phyloP scores from a whole-genome alignment of 2,797 vertebrate genomes.

The Oryzias sinensis region DNA sequence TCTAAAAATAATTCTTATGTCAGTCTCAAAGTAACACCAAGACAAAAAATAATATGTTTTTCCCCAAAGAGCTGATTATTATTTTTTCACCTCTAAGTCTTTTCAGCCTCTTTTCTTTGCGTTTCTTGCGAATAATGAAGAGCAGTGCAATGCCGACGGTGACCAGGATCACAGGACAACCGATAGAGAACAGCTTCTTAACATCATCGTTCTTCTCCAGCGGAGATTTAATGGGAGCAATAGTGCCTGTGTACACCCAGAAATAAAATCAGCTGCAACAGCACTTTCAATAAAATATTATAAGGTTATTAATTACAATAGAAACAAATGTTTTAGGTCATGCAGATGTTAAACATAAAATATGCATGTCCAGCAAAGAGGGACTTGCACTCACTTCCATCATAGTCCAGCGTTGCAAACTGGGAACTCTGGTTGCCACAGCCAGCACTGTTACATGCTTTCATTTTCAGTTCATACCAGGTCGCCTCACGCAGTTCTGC shows the following conservation, averaged over 20 bases:
- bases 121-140: constrained; percentile 95
- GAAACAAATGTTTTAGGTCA: no score
- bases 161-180: constrained; percentile 93
- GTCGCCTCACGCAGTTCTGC: constrained; percentile 95
- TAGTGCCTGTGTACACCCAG: constrained; percentile 82
- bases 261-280: neutral
- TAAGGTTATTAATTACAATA: neutral
- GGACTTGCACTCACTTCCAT: constrained; percentile 86
- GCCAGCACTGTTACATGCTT: constrained; percentile 97
- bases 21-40: no score
- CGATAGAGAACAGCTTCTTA: constrained; percentile 97
- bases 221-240: constrained; percentile 95
- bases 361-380: neutral
- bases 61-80: no score
- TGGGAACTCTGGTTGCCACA: constrained; percentile 94
- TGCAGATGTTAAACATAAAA: no score
- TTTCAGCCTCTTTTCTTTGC: constrained; percentile 96
- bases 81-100: constrained; percentile 86
- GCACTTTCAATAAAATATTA: neutral
- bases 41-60: no score
- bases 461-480: constrained; percentile 98
- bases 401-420: constrained; percentile 95
- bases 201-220: constrained; percentile 93
- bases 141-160: constrained; percentile 91
- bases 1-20: constrained; percentile 70